A percentile compares a stretch with the other conserved stretches of the same genome.
Conservation (phyloP, 2,888 invertebrate species). For the Chalcis sispes region DNA sequence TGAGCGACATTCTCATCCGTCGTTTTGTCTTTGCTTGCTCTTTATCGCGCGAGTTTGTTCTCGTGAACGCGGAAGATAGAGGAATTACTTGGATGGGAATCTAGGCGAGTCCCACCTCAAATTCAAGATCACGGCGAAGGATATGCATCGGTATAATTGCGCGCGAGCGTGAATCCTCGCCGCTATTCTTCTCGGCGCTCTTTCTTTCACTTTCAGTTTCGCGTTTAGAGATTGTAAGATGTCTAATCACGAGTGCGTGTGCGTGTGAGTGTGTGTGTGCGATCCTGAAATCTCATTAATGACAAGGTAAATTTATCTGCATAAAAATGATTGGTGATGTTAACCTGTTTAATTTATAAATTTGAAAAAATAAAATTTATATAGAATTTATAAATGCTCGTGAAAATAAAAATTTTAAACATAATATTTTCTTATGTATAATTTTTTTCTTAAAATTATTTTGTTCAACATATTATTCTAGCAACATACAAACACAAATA, state of each 20-base stretch:
- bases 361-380: too few relatives aligned
- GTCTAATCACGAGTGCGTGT: too few relatives aligned
- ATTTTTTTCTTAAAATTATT: too few relatives aligned
- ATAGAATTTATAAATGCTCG: too few relatives aligned
- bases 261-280: not conserved
- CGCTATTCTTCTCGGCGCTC: not conserved
- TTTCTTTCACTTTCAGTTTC: constrained; percentile 42
- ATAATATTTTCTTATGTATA: too few relatives aligned
- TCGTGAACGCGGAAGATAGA: not conserved
- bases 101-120: constrained; percentile 2
- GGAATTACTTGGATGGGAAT: constrained; percentile 33
- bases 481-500: too few relatives aligned
- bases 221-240: not conserved
- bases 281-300: not conserved
- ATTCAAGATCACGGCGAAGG: constrained; percentile 57
- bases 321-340: too few relatives aligned
- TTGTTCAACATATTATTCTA: too few relatives aligned
- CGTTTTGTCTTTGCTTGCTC: too few relatives aligned
- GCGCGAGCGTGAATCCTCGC: constrained; percentile 4
- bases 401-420: too few relatives aligned
- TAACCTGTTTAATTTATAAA: not conserved
- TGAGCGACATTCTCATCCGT: constrained; percentile 9
- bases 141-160: constrained; percentile 29
- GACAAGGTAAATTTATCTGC: too few relatives aligned
- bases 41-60: too few relatives aligned